Percentiles rank a stretch among this genome's conserved stretches.
These are phyloP conservation scores for Enteromius trimaculatus DNA, from an alignment of 2,797 vertebrate species.

Conservation along the genomic window DNA sequence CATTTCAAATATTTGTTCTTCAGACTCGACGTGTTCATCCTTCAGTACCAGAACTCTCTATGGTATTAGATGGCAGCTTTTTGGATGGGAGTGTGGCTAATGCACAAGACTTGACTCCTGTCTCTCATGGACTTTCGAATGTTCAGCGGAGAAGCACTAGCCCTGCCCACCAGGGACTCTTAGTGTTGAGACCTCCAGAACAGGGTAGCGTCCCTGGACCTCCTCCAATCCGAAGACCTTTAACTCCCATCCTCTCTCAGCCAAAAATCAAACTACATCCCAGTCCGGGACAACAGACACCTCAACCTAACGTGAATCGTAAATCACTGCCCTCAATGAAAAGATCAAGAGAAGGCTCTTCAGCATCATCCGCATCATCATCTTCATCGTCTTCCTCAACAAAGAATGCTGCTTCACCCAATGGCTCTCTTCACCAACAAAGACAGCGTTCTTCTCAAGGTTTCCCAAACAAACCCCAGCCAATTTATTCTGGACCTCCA, in stretches of 20 bases:
- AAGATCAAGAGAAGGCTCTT: conserved; percentile 64
- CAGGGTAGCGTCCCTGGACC: conserved; percentile 55
- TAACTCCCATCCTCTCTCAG: conserved; percentile 63
- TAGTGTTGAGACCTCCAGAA: conserved; percentile 53
- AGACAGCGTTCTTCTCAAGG: conserved; percentile 48
- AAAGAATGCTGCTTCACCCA: conserved; percentile 67
- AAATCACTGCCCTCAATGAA: conserved; percentile 61
- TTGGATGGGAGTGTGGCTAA: conserved; percentile 66
- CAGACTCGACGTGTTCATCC: conserved; percentile 87
- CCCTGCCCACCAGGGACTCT: conserved; percentile 50
- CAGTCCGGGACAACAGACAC: conserved; percentile 58
- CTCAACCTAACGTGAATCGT: conserved; percentile 51
- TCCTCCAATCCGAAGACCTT: conserved; percentile 61
- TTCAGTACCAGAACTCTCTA: conserved; percentile 93
- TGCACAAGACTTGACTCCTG: conserved; percentile 54
- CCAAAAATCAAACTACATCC: conserved; percentile 66
- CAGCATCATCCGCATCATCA: conserved; percentile 64
- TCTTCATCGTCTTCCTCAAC: conserved; percentile 69
- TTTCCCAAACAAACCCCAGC: conserved; percentile 12
- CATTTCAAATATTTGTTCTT: background rate
- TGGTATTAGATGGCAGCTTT: conserved; percentile 87
- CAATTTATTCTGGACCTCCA: background rate
- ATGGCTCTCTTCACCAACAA: conserved; percentile 65
- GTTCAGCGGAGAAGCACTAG: conserved; percentile 44
- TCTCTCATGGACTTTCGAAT: conserved; percentile 50